Evolutionary conservation across 1,140 invertebrate genomes (phyloP).

Genomic region (Hetaerina americana): DNA sequence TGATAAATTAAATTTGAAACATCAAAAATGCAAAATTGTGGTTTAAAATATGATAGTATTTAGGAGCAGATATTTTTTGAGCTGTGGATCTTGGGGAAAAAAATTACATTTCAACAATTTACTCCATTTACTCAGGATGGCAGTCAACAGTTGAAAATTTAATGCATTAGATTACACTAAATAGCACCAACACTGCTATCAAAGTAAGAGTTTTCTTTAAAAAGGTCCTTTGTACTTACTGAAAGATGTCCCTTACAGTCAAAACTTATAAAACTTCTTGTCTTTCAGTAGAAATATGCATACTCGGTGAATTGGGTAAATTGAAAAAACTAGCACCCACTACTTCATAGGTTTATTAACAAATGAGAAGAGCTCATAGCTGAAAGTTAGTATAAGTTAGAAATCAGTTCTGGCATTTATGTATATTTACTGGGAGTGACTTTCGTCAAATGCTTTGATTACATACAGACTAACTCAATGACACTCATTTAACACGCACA

Average conservation of each 20-base stretch:
- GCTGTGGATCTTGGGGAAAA: too few species aligned
- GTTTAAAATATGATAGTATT: too few species aligned
- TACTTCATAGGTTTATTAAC: background rate
- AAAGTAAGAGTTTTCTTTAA: background rate
- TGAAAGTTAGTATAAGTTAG: background rate
- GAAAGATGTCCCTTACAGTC: too few species aligned
- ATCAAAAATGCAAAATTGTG: too few species aligned
- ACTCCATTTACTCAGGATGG: too few species aligned
- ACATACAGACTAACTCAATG: background rate
- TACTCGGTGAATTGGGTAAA: background rate
- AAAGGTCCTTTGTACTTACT: background rate
- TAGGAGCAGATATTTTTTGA: too few species aligned
- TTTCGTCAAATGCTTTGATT: background rate
- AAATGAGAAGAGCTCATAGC: background rate
- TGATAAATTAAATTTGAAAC: too few species aligned
- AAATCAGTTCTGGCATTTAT: background rate
- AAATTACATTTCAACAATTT: too few species aligned
- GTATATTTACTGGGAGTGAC: background rate
- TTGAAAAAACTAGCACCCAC: background rate
- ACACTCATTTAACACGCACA: background rate
- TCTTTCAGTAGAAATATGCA: background rate
- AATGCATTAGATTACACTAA: too few species aligned
- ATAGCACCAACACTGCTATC: background rate
- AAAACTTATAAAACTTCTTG: too few species aligned
- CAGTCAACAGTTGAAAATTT: too few species aligned